Base-by-base conservation (phyloP, 2,888 invertebrate species). In the Chloroclystis v-ata region DNA sequence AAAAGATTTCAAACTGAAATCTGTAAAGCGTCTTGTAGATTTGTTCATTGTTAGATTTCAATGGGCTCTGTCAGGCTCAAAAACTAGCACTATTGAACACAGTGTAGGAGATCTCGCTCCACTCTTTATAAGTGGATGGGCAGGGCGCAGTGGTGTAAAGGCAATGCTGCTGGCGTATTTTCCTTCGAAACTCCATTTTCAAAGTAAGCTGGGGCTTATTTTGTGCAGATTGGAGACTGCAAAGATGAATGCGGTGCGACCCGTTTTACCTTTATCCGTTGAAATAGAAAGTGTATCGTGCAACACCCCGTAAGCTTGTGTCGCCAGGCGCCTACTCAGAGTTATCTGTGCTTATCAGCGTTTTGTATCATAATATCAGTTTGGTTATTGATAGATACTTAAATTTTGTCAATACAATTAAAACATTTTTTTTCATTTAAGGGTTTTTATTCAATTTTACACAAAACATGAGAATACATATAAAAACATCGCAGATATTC, bases 231-330 rank as follows among this genome's bases (percentile, higher is more conserved):
- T 66, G 62, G 59, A 56, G 66, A 65, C 63, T 67, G 72, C 70
- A 75, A 72, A 74, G 73, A 69, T 78, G 75, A 75, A 78, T 73
- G 61, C 63, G 56, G 57, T 50, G 60, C 68, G 72, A 72, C 71
- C 66, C 67, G 63, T 48, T 70, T 66, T 60, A 61, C 63, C 61
- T 70, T 70, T 69, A 64, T 61, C 49, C 58, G 54, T 38, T 37
- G 61, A 62, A 71, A 72, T 68, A 66, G 63, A 63, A 63, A 66
- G 63, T 64, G 62, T 59, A 61, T 56, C 53, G 52, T 56, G 35
- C 43, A 28, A 6, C 35, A 32, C 16, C 16, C 16, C 12, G 33
- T 43, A 35, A 30, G 44, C 39, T 39, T 40, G 47, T 43, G 30
- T 24, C n/a, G n/a, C n/a, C n/a, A n/a, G n/a, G n/a, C n/a, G n/a